These are phyloP conservation scores for Meloidogyne hapla DNA, from an alignment of 1,140 invertebrate genomes.

Conservation along the genomic window DNA sequence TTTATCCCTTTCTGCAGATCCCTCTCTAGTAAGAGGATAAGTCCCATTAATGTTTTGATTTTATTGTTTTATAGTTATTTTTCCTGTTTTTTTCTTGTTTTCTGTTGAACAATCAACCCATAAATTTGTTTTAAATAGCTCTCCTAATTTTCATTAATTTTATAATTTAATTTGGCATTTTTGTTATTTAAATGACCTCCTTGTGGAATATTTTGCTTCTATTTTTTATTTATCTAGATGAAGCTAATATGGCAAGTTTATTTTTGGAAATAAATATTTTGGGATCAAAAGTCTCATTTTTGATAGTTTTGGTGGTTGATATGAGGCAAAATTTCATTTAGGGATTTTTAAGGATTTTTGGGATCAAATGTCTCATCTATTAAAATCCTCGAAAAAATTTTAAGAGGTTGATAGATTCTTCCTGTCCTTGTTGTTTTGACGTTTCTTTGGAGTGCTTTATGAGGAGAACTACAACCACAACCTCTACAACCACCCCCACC, in stretches of 20 bases:
- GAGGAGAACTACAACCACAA: not conserved
- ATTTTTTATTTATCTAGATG: not conserved
- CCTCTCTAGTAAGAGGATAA: not conserved
- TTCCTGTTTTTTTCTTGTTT: not conserved
- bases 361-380: no score
- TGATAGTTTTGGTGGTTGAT: no score
- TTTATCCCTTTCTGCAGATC: not conserved
- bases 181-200: not conserved
- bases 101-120: no score
- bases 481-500: not conserved
- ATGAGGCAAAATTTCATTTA: no score
- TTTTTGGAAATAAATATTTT: not conserved
- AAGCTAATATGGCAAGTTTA: not conserved
- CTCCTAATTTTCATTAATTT: no score
- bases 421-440: slow-evolving; percentile 3
- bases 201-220: no score
- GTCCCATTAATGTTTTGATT: not conserved
- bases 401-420: not conserved
- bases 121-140: no score
- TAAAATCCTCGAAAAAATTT: no score
- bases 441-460: slow-evolving; percentile 9
- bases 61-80: not conserved
- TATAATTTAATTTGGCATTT: not conserved
- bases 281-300: no score
- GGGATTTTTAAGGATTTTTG: no score